phyloP scores from a whole-genome alignment of 1,140 invertebrate species.

The Listronotus oregonensis region DNA sequence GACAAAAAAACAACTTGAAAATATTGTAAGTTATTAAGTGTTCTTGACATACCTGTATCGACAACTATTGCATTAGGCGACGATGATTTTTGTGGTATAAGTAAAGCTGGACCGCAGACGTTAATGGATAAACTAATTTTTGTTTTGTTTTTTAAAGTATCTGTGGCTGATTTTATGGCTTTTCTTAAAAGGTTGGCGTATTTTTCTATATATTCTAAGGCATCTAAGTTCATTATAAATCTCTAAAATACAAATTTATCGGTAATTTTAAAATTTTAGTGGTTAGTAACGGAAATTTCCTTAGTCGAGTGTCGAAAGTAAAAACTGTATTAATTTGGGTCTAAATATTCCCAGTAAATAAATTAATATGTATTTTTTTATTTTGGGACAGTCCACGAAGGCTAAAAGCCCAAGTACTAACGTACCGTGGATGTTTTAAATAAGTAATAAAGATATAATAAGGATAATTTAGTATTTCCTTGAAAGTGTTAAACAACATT shows the following conservation, averaged over 20 bases:
- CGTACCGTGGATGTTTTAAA: too few species aligned
- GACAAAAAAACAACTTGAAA: conserved; percentile 23
- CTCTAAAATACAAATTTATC: conserved; percentile 34
- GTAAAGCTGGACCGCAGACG: conserved; percentile 74
- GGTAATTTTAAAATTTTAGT: too few species aligned
- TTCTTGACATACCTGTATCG: conserved; percentile 65
- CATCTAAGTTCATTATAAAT: conserved; percentile 49
- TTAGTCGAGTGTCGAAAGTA: too few species aligned
- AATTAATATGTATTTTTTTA: too few species aligned
- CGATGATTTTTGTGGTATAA: conserved; percentile 79
- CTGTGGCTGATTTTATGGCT: conserved; percentile 61
- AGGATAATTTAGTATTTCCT: too few species aligned
- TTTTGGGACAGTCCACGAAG: too few species aligned
- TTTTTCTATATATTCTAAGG: conserved; percentile 40
- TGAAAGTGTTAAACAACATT: too few species aligned
- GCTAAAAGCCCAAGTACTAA: too few species aligned
- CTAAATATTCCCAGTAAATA: too few species aligned
- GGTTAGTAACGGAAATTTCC: too few species aligned
- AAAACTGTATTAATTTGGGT: too few species aligned
- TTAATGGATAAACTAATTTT: conserved; percentile 73
- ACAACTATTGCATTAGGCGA: conserved; percentile 80
- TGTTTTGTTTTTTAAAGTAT: conserved; percentile 64
- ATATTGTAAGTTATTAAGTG: background rate
- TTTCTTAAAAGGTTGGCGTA: conserved; percentile 59
- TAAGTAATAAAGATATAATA: too few species aligned